Percentiles rank a stretch among this genome's conserved stretches.
These are phyloP conservation scores for Sebastes umbrosus DNA, from an alignment of 2,797 vertebrate species.

Conservation along the genomic window DNA sequence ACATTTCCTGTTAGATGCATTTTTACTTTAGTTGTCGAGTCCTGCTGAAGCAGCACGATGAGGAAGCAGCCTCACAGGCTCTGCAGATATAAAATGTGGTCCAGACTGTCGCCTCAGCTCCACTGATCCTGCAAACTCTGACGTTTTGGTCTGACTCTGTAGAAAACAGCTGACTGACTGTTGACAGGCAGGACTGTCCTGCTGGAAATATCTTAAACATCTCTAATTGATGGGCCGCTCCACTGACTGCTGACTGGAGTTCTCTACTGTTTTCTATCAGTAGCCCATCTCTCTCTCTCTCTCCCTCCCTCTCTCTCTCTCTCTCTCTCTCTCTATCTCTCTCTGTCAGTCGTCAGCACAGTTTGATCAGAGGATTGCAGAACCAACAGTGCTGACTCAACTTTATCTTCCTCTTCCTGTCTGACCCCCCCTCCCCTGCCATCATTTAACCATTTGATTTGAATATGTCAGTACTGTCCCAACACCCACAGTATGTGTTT, in stretches of 20 bases:
- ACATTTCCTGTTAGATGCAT: not conserved
- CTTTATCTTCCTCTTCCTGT: conserved; percentile 20
- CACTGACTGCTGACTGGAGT: not conserved
- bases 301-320: not conserved
- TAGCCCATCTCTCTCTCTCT: not conserved
- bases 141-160: not conserved
- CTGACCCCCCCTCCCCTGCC: not conserved
- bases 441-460: not conserved
- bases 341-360: conserved; percentile 25
- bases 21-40: not conserved
- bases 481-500: not conserved
- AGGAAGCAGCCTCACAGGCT: not conserved
- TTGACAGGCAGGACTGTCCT: not conserved
- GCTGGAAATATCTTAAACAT: conserved; percentile 25
- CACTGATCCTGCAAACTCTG: not conserved
- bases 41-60: not conserved
- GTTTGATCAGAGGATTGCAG: conserved; percentile 31
- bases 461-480: not conserved
- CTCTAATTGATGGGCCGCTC: not conserved
- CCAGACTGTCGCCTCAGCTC: not conserved
- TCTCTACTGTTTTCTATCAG: not conserved
- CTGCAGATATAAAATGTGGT: not conserved
- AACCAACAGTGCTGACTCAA: conserved; percentile 39
- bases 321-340: conserved; percentile 1
- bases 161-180: conserved; percentile 8